Evolutionary conservation across 2,113 vertebrate genomes (phyloP).

Genomic region (Carettochelys insculpta): DNA sequence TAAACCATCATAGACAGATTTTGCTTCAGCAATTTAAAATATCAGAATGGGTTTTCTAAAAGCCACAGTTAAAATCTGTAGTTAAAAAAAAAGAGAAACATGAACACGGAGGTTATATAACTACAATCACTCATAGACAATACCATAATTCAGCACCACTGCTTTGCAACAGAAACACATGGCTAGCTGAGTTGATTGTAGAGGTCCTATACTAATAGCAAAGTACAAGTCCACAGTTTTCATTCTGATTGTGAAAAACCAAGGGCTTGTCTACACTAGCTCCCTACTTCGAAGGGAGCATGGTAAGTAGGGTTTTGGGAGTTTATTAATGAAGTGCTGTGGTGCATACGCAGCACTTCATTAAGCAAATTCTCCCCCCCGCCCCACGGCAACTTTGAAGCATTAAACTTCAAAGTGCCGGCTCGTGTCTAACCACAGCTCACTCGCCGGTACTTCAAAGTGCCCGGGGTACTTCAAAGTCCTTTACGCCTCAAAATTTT

Average conservation of each 20-base stretch:
- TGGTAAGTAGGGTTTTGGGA: no score
- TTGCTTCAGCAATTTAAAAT: not conserved
- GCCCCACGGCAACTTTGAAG: no score
- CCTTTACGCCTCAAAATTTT: no score
- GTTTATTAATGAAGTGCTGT: no score
- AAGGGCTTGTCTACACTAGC: no score
- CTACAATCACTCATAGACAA: not conserved
- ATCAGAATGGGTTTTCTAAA: not conserved
- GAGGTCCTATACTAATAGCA: not conserved
- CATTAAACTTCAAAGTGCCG: no score
- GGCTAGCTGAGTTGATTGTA: not conserved
- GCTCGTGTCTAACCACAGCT: no score
- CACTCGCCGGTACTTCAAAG: no score
- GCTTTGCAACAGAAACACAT: not conserved
- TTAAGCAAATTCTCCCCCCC: no score
- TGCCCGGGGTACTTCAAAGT: no score
- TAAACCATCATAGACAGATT: not conserved
- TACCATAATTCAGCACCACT: not conserved
- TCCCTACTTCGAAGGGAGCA: no score
- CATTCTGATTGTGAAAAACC: accelerated
- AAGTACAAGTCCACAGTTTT: not conserved
- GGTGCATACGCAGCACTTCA: no score
- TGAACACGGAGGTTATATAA: not conserved
- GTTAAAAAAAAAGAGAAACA: not conserved
- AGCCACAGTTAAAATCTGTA: not conserved